Percentiles rank a stretch among this genome's conserved stretches.
phyloP scores from a whole-genome alignment of 2,888 invertebrate genomes.

The Brenthis hecate region DNA sequence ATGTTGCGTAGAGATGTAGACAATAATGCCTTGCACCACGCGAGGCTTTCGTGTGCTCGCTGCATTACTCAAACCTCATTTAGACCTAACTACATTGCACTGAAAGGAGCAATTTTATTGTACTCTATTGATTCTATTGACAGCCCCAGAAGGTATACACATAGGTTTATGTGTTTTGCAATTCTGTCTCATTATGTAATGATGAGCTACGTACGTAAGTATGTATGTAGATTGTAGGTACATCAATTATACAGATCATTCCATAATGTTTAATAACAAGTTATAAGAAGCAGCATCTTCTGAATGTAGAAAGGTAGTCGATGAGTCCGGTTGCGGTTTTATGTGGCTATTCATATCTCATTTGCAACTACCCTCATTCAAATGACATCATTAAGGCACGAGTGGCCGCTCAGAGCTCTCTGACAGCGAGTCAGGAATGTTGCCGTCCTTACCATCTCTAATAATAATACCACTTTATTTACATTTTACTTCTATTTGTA shows the following conservation, averaged over 20 bases:
- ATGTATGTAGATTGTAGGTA: no score
- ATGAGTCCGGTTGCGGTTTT: constrained; percentile 26
- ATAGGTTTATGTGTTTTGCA: constrained; percentile 64
- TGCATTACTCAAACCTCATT: constrained; percentile 81
- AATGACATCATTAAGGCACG: constrained; percentile 59
- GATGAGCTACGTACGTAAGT: no score
- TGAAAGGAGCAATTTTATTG: constrained; percentile 78
- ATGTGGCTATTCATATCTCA: constrained; percentile 53
- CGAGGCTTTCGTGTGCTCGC: constrained; percentile 69
- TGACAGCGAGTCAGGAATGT: constrained; percentile 45
- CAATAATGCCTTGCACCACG: constrained; percentile 62
- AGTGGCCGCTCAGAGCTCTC: constrained; percentile 42
- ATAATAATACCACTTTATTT: constrained; percentile 43
- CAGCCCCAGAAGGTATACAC: constrained; percentile 61
- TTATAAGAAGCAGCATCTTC: neutral
- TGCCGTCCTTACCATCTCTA: constrained; percentile 33
- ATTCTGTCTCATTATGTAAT: constrained; percentile 54
- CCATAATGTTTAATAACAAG: neutral
- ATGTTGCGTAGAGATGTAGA: constrained; percentile 44
- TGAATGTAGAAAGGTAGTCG: constrained; percentile 21
- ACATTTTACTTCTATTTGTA: constrained; percentile 40
- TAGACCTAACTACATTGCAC: constrained; percentile 76
- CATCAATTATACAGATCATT: neutral
- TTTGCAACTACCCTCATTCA: constrained; percentile 60
- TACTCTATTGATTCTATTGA: constrained; percentile 78